Evolutionary conservation across 2,113 vertebrate species (phyloP).

Genomic region (Chauna torquata): DNA sequence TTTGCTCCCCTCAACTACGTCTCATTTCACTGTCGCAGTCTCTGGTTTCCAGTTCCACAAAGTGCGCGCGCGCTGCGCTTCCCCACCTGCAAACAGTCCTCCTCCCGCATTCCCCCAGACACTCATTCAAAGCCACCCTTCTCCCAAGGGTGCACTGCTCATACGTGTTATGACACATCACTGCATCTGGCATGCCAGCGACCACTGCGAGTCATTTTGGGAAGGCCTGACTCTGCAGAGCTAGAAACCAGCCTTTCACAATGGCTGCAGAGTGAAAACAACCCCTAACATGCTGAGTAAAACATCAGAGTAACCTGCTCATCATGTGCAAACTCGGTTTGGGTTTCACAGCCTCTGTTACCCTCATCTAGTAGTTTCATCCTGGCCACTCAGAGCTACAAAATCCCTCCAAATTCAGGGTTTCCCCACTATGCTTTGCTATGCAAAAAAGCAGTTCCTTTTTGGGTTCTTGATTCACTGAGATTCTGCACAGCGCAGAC

Average conservation of each 20-base stretch:
- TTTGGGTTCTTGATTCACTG: background rate
- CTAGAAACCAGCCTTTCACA: background rate
- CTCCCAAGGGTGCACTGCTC: background rate
- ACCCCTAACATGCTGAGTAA: conserved; percentile 11
- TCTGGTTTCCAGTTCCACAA: background rate
- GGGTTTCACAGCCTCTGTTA: background rate
- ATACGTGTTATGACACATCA: background rate
- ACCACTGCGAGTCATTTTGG: background rate
- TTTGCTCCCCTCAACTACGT: background rate
- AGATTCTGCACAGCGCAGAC: background rate
- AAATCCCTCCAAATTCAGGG: background rate
- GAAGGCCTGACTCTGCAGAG: conserved; percentile 9
- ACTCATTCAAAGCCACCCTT: accelerated
- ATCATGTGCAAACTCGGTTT: conserved; percentile 24
- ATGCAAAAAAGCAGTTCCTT: conserved; percentile 49
- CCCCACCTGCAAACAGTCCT: background rate
- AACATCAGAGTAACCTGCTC: background rate
- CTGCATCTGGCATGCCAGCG: background rate
- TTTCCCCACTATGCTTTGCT: conserved; percentile 23
- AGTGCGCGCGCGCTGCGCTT: accelerated
- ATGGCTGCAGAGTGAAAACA: conserved; percentile 14
- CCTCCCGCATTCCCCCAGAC: accelerated
- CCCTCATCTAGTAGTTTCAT: background rate
- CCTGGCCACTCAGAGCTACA: background rate
- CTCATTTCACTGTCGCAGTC: background rate